phyloP scores from a whole-genome alignment of 2,888 invertebrate genomes.

The Zygothrica quintamaculata region DNA sequence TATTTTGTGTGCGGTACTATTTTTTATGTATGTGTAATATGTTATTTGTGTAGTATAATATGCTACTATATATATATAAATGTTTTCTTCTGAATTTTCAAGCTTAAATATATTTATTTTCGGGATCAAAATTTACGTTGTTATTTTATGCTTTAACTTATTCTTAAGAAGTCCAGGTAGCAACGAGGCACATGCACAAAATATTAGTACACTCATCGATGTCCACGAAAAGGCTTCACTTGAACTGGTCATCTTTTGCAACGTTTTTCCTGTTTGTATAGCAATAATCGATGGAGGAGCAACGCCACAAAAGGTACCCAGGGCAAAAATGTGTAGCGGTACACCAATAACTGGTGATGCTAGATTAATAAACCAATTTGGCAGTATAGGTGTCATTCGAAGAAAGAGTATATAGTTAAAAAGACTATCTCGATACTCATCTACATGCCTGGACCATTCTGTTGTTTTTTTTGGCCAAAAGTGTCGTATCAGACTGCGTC shows the following conservation, averaged over 20 bases:
- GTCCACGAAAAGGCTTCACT: conserved; percentile 95
- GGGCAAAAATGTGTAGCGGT: conserved; percentile 94
- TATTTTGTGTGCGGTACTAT: too few relatives aligned
- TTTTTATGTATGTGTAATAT: too few relatives aligned
- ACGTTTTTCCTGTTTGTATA: conserved; percentile 98
- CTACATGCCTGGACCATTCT: conserved; percentile 93
- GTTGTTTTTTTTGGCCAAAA: conserved; percentile 95
- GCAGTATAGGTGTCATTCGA: conserved; percentile 97
- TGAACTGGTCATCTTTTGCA: conserved; percentile 95
- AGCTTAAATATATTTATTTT: not conserved
- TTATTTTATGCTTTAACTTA: conserved; percentile 88
- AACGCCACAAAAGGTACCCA: conserved; percentile 98
- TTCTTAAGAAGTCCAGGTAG: conserved; percentile 95
- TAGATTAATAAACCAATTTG: conserved; percentile 96
- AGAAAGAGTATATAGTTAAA: conserved; percentile 98
- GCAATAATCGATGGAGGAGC: conserved; percentile 99
- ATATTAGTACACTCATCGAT: conserved; percentile 90
- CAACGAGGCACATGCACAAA: conserved; percentile 93
- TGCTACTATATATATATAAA: too few relatives aligned
- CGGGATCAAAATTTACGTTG: conserved; percentile 40
- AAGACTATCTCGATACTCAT: conserved; percentile 93
- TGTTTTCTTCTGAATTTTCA: too few relatives aligned
- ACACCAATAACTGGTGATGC: conserved; percentile 98
- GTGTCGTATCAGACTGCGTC: conserved; percentile 92
- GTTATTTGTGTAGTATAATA: too few relatives aligned